These are phyloP conservation scores for Eumeta japonica DNA, from an alignment of 1,140 invertebrate species.

Conservation along the genomic window DNA sequence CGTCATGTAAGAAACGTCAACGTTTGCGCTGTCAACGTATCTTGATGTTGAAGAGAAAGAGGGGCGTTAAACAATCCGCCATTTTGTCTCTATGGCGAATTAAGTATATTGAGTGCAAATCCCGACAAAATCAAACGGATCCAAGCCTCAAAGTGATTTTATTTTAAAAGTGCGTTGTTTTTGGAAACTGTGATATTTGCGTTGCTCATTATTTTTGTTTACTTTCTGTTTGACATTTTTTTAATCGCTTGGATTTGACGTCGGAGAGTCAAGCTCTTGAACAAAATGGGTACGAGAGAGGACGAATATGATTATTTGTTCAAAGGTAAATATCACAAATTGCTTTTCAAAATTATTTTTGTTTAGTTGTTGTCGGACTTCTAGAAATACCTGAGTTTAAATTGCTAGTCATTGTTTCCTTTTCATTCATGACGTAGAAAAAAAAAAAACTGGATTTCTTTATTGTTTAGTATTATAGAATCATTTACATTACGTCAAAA, in stretches of 20 bases:
- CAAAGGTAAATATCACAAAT: conserved; percentile 78
- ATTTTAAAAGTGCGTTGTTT: conserved; percentile 44
- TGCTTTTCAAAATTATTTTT: conserved; percentile 5
- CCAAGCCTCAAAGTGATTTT: conserved; percentile 41
- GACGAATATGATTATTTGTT: conserved; percentile 99
- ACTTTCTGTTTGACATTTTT: conserved; percentile 43
- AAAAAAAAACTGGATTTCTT: no score
- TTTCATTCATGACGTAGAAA: conserved; percentile 24
- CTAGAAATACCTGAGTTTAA: no score
- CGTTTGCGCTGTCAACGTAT: conserved; percentile 3
- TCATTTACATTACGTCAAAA: no score
- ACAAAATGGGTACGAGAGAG: conserved; percentile 92
- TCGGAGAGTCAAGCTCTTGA: conserved; percentile 40
- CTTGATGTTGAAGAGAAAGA: no score
- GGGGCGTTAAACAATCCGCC: conserved; percentile 54
- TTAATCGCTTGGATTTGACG: conserved; percentile 51
- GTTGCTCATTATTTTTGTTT: conserved; percentile 52
- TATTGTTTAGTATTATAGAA: no score
- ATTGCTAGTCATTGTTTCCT: conserved; percentile 18
- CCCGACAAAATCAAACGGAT: conserved; percentile 41
- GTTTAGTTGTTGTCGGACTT: no score
- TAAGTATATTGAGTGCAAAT: conserved; percentile 39
- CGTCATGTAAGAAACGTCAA: conserved; percentile 1
- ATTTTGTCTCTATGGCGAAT: conserved; percentile 51
- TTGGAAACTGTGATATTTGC: conserved; percentile 50